Evolutionary conservation across 2,113 vertebrate genomes (phyloP), one percentile per base, ranked within the genome.

Genomic region (Muscicapa adusta): DNA sequence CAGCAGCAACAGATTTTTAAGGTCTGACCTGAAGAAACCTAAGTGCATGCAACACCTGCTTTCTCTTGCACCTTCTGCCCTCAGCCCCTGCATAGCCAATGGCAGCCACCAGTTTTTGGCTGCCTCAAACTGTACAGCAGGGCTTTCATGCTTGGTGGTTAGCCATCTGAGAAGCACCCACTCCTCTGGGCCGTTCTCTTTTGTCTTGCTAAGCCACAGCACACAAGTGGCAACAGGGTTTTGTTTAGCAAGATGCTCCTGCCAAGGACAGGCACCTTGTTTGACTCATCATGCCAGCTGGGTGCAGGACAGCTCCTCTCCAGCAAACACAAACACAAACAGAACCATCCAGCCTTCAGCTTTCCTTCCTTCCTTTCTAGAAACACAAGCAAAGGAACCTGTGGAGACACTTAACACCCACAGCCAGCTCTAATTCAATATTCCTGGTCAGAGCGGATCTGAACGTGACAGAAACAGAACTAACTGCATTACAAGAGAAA

Each of bases 391-490:
- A 96, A 91, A 95, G 78, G 48, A 93, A 94, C 91, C 80, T 85
- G 78, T 5, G 4, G 70, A 89, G 86, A 88, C 79, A 62, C 43
- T 28, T 50, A 91, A 91, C 79, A 92, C 60, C 80, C 73, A 74
- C 42, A 91, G 87, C 84, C 91, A 92, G 43, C 53, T 80, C 81
- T 71, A 95, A 95, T 70, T 88, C 95, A 92, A 74, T 94, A 91
- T 76, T 73, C 89, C 94, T 91, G 91, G 92, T 94, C 91, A 96
- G 78, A 89, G 76, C 47, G 47, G 74, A 93, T 96, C 89, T 94
- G 80, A 91, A 90, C 78, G 75, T 73, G 81, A 95, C 94, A 85
- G 85, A 96, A 94, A 95, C 12, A 63, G 91, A 93, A 97, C 82
- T 92, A 96, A 95, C 15, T 33, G 5, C 82, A 94, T 97, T 97